phyloP scores from a whole-genome alignment of 2,113 vertebrate species.

The Turdus rufiventris region DNA sequence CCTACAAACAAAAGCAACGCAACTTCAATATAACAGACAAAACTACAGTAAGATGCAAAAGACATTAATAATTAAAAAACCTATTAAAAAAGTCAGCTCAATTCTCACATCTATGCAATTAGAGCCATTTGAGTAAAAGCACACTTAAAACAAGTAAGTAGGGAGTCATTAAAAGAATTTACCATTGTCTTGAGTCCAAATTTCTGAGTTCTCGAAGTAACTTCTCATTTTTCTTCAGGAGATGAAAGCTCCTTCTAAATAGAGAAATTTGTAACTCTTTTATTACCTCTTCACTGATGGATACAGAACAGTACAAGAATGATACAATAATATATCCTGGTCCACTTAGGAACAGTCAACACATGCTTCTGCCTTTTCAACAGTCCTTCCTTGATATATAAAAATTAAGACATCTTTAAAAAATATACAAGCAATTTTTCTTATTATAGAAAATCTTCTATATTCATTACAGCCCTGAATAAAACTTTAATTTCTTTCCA shows the following conservation, averaged over 20 bases:
- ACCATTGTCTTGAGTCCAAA: constrained; percentile 97
- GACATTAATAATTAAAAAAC: neutral
- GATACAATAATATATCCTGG: neutral
- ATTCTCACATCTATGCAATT: neutral
- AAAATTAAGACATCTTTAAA: constrained; percentile 36
- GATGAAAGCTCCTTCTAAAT: constrained; percentile 93
- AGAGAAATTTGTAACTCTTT: constrained; percentile 65
- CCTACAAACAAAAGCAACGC: neutral
- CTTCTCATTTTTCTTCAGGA: constrained; percentile 98
- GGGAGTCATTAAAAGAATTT: constrained; percentile 44
- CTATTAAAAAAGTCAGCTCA: neutral
- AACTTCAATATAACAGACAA: neutral
- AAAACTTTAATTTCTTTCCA: neutral
- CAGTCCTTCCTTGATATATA: constrained; percentile 7
- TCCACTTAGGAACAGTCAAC: constrained; percentile 16
- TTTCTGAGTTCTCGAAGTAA: constrained; percentile 96
- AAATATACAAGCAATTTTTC: neutral
- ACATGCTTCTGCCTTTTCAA: constrained; percentile 42
- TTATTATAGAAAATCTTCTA: neutral
- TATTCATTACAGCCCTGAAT: neutral
- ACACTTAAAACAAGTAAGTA: neutral
- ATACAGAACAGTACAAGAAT: constrained; percentile 25
- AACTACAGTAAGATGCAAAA: neutral
- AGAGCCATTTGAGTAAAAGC: neutral
- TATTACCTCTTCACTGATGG: constrained; percentile 40